Evolutionary conservation across 1,140 invertebrate species (phyloP).

Genomic region (Thaumatotibia leucotreta): DNA sequence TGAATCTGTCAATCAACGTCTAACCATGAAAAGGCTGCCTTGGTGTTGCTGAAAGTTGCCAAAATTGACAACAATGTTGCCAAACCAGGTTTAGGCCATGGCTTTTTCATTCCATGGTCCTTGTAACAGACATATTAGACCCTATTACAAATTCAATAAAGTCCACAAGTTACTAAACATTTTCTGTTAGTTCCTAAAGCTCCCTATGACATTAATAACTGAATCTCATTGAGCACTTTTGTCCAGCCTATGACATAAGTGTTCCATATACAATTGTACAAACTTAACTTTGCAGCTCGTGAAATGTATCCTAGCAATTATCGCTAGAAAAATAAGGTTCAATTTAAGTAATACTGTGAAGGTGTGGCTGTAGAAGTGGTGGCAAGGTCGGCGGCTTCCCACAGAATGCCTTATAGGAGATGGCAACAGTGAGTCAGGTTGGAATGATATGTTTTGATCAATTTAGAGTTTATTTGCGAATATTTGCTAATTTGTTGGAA

Average conservation of each 20-base stretch:
- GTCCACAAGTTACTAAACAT: no score
- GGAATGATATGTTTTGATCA: neutral
- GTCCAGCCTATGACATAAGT: neutral
- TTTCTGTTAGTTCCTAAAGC: neutral
- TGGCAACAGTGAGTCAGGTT: constrained; percentile 6
- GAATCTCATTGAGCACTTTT: neutral
- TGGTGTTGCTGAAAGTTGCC: no score
- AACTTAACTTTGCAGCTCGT: neutral
- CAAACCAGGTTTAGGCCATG: no score
- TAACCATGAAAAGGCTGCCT: no score
- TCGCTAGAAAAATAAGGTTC: neutral
- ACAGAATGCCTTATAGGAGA: neutral
- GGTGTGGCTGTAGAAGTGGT: neutral
- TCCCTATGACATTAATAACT: neutral
- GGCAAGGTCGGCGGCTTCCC: neutral
- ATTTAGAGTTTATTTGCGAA: neutral
- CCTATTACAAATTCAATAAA: no score
- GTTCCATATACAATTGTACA: neutral
- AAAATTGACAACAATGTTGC: no score
- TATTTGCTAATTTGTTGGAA: neutral
- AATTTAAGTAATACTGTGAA: neutral
- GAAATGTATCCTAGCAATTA: neutral
- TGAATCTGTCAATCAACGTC: no score
- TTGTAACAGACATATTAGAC: no score
- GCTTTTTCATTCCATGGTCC: no score